Evolutionary conservation across 2,797 vertebrate genomes (phyloP).

Genomic region (Lepilemur ruficaudatus): DNA sequence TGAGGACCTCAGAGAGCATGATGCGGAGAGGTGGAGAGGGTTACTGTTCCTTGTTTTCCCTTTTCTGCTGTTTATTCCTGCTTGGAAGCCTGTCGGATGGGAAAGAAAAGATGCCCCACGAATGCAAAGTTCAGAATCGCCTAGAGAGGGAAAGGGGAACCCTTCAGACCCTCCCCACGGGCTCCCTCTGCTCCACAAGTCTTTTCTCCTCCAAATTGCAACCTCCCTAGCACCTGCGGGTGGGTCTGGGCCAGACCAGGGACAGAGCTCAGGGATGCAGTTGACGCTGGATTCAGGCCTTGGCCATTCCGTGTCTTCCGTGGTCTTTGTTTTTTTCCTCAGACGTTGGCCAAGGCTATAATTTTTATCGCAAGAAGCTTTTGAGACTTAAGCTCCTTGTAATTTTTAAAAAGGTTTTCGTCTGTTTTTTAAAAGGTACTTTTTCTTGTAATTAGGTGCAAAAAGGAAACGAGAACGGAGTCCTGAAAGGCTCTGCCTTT

Average conservation of each 20-base stretch:
- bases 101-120: neutral
- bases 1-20: neutral
- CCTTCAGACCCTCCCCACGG: neutral
- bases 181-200: fast-evolving
- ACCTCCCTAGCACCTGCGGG: fast-evolving
- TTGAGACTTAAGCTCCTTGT: conserved; percentile 30
- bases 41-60: neutral
- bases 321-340: neutral
- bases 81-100: neutral
- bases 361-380: conserved; percentile 44
- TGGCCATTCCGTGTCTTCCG: fast-evolving
- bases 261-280: fast-evolving
- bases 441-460: conserved; percentile 21
- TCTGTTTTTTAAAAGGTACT: neutral
- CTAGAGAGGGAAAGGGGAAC: neutral
- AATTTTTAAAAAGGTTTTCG: neutral
- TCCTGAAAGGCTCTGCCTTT: neutral
- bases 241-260: fast-evolving
- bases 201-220: fast-evolving
- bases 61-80: neutral
- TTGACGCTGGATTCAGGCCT: neutral
- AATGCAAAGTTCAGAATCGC: neutral
- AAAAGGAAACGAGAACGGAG: neutral
- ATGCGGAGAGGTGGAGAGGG: neutral
- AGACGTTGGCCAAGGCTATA: neutral